phyloP scores from a whole-genome alignment of 2,888 invertebrate genomes.

The Caradrina clavipalpis region DNA sequence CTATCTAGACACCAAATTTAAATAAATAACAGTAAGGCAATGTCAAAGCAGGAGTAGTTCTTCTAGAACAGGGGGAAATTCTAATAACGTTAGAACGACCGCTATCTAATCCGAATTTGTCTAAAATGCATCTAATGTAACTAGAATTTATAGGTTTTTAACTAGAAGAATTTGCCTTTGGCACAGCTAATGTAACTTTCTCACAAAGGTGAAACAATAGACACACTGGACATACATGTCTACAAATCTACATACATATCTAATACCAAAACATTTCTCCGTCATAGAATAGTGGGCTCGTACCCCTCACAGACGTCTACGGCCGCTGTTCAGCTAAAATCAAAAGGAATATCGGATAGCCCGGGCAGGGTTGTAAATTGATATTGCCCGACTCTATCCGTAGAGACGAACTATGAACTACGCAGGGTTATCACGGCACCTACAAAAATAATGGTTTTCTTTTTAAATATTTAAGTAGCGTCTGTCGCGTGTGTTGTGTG shows the following conservation, averaged over 20 bases:
- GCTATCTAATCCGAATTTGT: no score
- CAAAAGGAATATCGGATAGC: constrained; percentile 47
- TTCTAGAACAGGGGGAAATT: no score
- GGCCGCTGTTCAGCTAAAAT: constrained; percentile 26
- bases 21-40: no score
- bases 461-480: no score
- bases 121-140: no score
- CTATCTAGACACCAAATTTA: no score
- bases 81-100: no score
- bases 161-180: no score
- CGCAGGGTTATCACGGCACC: not conserved
- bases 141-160: no score
- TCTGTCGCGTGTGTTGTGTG: no score
- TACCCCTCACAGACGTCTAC: not conserved
- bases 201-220: constrained; percentile 6
- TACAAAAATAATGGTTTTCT: not conserved
- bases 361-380: constrained; percentile 23
- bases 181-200: not conserved
- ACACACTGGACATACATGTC: not conserved
- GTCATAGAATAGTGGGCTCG: not conserved
- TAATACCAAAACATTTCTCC: constrained; percentile 9
- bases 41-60: no score
- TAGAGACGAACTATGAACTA: not conserved
- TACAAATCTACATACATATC: not conserved
- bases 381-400: constrained; percentile 22